These are phyloP conservation scores for Zapornia atra DNA, from an alignment of 2,113 vertebrate genomes.

Conservation along the genomic window DNA sequence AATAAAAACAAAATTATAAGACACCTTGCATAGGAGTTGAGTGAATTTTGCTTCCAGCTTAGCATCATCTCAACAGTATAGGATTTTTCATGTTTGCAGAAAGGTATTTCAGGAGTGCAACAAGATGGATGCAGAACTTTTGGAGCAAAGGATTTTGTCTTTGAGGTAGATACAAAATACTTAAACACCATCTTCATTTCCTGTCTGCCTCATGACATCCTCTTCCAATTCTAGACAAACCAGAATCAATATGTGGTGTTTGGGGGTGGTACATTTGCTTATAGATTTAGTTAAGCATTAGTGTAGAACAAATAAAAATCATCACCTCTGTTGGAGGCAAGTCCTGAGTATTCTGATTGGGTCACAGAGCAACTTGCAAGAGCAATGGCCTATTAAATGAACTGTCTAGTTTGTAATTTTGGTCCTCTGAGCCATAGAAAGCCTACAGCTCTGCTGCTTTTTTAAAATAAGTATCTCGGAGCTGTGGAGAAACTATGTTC, in stretches of 20 bases:
- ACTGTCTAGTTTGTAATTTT: neutral
- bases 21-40: neutral
- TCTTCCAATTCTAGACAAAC: neutral
- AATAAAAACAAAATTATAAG: neutral
- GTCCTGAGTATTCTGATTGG: neutral
- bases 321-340: neutral
- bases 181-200: neutral
- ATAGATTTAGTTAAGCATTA: neutral
- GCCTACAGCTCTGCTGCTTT: neutral
- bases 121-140: neutral
- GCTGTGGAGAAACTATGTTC: neutral
- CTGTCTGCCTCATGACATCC: accelerated
- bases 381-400: neutral
- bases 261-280: neutral
- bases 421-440: neutral
- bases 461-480: accelerated
- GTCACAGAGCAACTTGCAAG: neutral
- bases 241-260: neutral
- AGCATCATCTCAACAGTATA: neutral
- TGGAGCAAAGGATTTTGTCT: neutral
- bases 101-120: neutral
- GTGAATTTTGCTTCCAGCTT: neutral
- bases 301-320: neutral
- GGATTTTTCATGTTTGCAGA: neutral
- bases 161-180: neutral